These are phyloP conservation scores for Drosophila macrothrix DNA, from an alignment of 2,888 invertebrate species.

Conservation along the genomic window DNA sequence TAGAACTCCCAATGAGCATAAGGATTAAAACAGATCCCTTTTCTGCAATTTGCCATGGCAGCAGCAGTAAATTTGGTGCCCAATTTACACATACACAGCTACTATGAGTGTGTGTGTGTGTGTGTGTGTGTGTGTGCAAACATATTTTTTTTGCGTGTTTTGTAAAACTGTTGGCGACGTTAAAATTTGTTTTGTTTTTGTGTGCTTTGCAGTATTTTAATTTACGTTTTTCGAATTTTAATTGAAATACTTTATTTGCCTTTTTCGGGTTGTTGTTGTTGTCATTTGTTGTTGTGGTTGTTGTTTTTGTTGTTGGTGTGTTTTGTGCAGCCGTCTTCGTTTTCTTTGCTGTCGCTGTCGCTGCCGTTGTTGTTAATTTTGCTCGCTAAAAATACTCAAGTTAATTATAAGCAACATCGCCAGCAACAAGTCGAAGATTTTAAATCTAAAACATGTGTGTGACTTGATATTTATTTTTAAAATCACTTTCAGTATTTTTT, in stretches of 20 bases:
- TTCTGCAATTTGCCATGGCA: not conserved
- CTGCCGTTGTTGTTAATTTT: conserved; percentile 43
- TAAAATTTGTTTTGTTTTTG: conserved; percentile 3
- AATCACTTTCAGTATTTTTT: conserved; percentile 35
- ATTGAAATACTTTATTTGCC: conserved; percentile 67
- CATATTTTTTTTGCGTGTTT: conserved; percentile 45
- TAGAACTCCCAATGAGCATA: not conserved
- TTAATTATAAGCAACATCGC: conserved; percentile 72
- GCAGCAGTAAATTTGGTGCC: conserved; percentile 18
- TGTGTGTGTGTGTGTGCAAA: conserved; percentile 7
- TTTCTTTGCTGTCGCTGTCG: conserved; percentile 9
- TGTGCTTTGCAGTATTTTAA: conserved; percentile 36
- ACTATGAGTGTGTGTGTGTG: conserved; percentile 8
- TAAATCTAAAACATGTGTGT: conserved; percentile 78
- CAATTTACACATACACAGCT: conserved; percentile 3
- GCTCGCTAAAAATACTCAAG: conserved; percentile 76
- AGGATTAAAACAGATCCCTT: conserved; percentile 7
- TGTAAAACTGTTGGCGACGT: conserved; percentile 47
- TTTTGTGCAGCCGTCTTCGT: conserved; percentile 12
- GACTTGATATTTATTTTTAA: conserved; percentile 78
- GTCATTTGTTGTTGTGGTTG: conserved; percentile 16
- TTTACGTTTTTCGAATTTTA: conserved; percentile 58
- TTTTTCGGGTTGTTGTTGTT: conserved; percentile 22
- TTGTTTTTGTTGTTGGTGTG: conserved; percentile 16
- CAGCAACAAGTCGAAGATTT: conserved; percentile 54